Percentiles rank a stretch among this genome's conserved stretches.
Evolutionary conservation across 2,888 invertebrate species (phyloP).

Genomic region (Xestia xanthographa): DNA sequence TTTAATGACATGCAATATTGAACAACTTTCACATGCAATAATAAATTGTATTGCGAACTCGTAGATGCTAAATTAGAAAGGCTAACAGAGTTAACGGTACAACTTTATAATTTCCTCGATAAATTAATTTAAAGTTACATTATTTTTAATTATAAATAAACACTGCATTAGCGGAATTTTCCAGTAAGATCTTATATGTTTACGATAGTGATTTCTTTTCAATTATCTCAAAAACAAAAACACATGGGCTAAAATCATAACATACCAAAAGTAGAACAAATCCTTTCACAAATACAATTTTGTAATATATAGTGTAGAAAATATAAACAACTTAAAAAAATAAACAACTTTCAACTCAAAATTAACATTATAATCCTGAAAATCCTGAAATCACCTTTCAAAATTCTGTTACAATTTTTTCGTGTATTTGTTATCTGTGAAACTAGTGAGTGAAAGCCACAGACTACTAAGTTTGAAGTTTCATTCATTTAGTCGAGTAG

Average conservation of each 20-base stretch:
- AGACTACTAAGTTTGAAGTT: not conserved
- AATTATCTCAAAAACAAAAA: conserved; percentile 9
- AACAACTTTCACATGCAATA: conserved; percentile 44
- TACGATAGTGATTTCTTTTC: conserved; percentile 5
- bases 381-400: conserved; percentile 44
- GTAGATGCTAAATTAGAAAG: conserved; percentile 38
- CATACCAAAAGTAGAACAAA: conserved; percentile 47
- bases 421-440: conserved; percentile 29
- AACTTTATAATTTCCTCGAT: not conserved
- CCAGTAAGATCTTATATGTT: conserved; percentile 5
- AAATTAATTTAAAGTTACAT: not conserved
- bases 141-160: not conserved
- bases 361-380: conserved; percentile 45
- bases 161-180: conserved; percentile 5
- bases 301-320: conserved; percentile 7
- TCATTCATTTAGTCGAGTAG: too few species aligned
- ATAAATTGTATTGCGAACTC: conserved; percentile 25
- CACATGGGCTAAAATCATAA: conserved; percentile 33
- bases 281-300: not conserved
- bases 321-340: conserved; percentile 19
- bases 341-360: conserved; percentile 42
- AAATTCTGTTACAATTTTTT: conserved; percentile 43
- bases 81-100: conserved; percentile 42
- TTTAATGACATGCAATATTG: conserved; percentile 16
- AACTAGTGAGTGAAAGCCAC: not conserved